Conservation (phyloP, 1,140 invertebrate species). For the Drosophila tropicalis region DNA sequence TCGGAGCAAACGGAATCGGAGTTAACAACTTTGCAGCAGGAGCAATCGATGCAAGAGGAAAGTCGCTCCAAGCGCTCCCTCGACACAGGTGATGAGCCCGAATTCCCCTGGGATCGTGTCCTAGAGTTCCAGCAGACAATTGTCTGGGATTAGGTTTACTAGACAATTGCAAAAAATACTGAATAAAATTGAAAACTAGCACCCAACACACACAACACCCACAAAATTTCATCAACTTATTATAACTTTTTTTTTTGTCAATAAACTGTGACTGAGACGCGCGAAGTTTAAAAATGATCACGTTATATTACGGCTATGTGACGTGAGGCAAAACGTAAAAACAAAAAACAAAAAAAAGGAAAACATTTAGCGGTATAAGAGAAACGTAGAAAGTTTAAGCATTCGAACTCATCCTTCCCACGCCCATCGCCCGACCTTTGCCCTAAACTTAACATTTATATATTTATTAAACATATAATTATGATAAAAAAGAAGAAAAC, state of each 20-base stretch:
- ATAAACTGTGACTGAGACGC: constrained; percentile 4
- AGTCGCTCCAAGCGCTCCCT: constrained; percentile 59
- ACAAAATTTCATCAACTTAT: constrained; percentile 13
- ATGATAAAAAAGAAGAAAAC: constrained; percentile 41
- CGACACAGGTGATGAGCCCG: constrained; percentile 57
- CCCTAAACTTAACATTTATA: constrained; percentile 64
- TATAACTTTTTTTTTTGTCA: neutral
- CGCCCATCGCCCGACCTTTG: neutral
- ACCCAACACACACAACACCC: constrained; percentile 44
- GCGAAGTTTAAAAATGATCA: neutral
- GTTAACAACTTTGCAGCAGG: constrained; percentile 37
- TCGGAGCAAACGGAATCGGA: constrained; percentile 44
- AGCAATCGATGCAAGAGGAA: constrained; percentile 9
- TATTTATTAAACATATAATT: constrained; percentile 50
- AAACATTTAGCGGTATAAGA: constrained; percentile 6
- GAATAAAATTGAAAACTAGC: constrained; percentile 53
- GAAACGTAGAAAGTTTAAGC: constrained; percentile 42
- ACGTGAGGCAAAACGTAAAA: constrained; percentile 43
- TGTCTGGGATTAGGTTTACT: constrained; percentile 65
- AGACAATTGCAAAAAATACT: neutral
- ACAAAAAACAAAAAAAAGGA: too few relatives aligned
- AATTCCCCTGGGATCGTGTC: constrained; percentile 81
- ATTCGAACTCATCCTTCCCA: constrained; percentile 42
- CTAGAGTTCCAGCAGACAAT: constrained; percentile 77
- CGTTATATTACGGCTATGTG: neutral